Evolutionary conservation across 1,140 invertebrate species (phyloP).

Genomic region (Trissolcus basalis): DNA sequence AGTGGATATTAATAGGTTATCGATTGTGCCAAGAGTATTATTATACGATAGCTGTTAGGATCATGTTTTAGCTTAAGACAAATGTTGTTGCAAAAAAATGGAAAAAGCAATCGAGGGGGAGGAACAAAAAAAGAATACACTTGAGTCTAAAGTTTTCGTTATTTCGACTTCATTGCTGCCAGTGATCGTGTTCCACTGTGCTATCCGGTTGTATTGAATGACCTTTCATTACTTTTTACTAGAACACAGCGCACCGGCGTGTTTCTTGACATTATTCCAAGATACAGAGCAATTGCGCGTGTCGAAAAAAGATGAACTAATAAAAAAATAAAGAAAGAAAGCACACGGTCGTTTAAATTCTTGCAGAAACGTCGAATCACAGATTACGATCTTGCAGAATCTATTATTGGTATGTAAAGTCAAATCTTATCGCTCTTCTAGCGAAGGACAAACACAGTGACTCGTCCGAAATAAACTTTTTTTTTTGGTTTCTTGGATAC

Average conservation of each 20-base stretch:
- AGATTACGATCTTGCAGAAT: slow-evolving; percentile 25
- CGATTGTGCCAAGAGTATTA: slow-evolving; percentile 58
- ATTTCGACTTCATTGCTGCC: slow-evolving; percentile 40
- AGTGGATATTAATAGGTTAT: slow-evolving; percentile 47
- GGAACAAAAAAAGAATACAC: slow-evolving; percentile 9
- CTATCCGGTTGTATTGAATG: slow-evolving; percentile 24
- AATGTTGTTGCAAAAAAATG: slow-evolving; percentile 18
- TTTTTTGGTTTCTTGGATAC: too few species aligned
- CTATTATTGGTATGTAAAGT: slow-evolving; percentile 14
- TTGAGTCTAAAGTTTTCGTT: slow-evolving; percentile 31
- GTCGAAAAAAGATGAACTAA: slow-evolving; percentile 15
- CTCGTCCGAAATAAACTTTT: neutral
- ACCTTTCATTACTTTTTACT: slow-evolving; percentile 37
- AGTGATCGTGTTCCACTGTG: slow-evolving; percentile 43
- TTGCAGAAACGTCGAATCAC: slow-evolving; percentile 35
- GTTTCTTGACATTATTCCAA: slow-evolving; percentile 38
- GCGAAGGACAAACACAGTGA: neutral
- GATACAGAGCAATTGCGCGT: slow-evolving; percentile 28
- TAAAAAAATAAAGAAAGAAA: slow-evolving; percentile 11
- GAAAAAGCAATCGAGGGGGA: neutral
- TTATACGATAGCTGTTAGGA: slow-evolving; percentile 48
- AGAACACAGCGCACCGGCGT: slow-evolving; percentile 22
- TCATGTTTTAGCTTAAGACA: slow-evolving; percentile 28
- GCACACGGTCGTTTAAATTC: slow-evolving; percentile 22
- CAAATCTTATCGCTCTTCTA: neutral